These are phyloP conservation scores for Ectemnius lituratus DNA, from an alignment of 2,888 invertebrate genomes.

Conservation along the genomic window DNA sequence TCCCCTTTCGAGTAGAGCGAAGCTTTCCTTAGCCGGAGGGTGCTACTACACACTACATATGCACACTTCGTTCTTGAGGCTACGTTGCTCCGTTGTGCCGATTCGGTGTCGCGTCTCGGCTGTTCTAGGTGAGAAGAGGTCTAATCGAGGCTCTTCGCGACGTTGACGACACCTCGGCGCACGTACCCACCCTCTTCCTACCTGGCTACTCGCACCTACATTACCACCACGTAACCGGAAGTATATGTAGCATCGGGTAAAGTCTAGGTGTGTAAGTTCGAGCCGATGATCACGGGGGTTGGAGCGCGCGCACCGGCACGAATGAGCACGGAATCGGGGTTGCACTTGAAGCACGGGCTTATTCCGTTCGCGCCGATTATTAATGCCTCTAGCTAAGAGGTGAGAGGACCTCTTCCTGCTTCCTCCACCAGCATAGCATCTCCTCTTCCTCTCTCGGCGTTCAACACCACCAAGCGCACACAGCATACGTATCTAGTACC, in stretches of 20 bases:
- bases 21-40: conserved; percentile 3
- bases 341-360: conserved; percentile 41
- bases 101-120: conserved; percentile 5
- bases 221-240: too few species aligned
- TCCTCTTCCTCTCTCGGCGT: too few species aligned
- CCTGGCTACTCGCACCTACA: too few species aligned
- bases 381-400: conserved; percentile 41
- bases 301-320: conserved; percentile 6
- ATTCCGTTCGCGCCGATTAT: conserved; percentile 42
- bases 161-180: not conserved
- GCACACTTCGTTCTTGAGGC: too few species aligned
- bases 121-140: conserved; percentile 9
- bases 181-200: too few species aligned
- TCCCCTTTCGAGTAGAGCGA: conserved; percentile 3
- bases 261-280: conserved; percentile 35
- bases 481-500: too few species aligned
- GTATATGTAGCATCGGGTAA: conserved; percentile 16
- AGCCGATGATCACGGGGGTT: conserved; percentile 16
- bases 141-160: conserved; percentile 4
- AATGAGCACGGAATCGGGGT: conserved; percentile 37
- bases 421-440: too few species aligned
- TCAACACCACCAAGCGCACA: too few species aligned
- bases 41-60: not conserved
- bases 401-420: conserved; percentile 34
- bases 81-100: not conserved